These are phyloP conservation scores for Pelusios castaneus DNA, from an alignment of 2,113 vertebrate species.

Conservation along the genomic window DNA sequence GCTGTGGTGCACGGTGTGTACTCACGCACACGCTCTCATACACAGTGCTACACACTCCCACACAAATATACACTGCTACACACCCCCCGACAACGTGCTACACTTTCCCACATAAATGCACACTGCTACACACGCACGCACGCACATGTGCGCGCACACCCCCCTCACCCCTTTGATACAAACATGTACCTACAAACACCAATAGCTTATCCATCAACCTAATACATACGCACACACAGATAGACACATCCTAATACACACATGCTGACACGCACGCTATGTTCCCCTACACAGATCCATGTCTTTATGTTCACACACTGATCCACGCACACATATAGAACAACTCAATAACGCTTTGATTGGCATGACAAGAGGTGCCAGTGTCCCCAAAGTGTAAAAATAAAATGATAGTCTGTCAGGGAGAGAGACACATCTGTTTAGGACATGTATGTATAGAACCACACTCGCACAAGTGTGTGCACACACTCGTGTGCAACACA, in stretches of 20 bases:
- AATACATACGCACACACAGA: not conserved
- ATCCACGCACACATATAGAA: no score
- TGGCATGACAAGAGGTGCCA: not conserved
- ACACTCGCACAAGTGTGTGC: not conserved
- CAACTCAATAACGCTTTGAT: not conserved
- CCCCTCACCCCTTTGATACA: not conserved
- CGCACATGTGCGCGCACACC: no score
- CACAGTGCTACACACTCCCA: no score
- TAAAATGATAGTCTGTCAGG: not conserved
- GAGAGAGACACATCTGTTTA: not conserved
- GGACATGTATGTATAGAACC: not conserved
- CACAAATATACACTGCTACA: no score
- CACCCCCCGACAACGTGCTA: not conserved
- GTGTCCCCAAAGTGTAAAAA: not conserved
- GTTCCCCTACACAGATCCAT: not conserved
- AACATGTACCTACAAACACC: not conserved
- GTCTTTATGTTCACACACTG: not conserved
- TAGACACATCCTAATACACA: not conserved
- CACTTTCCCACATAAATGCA: no score
- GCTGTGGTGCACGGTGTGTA: not conserved
- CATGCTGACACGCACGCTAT: no score
- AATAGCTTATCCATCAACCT: not conserved
- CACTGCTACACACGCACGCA: not conserved
- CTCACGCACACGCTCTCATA: not conserved
- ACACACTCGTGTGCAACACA: not conserved